phyloP scores from a whole-genome alignment of 64 coral and sea anemone genomes.

The Porites australiensis region DNA sequence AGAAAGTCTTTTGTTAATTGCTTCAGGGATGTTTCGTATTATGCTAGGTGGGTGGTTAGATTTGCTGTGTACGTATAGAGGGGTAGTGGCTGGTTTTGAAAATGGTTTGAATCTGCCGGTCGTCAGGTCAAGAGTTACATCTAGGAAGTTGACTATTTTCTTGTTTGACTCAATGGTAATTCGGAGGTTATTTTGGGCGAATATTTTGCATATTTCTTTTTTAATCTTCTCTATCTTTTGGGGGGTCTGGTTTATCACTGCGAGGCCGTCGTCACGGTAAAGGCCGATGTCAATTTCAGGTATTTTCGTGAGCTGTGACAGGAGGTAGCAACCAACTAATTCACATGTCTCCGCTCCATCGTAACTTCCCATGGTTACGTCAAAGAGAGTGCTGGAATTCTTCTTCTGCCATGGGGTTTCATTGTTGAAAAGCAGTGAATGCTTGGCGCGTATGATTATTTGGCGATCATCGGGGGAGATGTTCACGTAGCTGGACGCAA shows the following conservation, averaged over 20 bases:
- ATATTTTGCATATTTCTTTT: slow-evolving; percentile 25
- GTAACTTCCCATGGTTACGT: background rate
- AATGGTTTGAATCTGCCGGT: slow-evolving; percentile 29
- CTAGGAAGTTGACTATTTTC: slow-evolving; percentile 6
- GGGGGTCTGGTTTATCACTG: slow-evolving; percentile 16
- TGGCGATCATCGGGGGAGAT: background rate
- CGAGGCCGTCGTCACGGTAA: slow-evolving; percentile 12
- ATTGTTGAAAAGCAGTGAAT: slow-evolving; percentile 24
- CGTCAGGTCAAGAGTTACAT: slow-evolving; percentile 6
- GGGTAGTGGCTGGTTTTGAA: background rate
- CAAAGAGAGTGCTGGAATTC: background rate
- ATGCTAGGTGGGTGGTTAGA: slow-evolving; percentile 22
- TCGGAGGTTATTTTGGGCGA: background rate
- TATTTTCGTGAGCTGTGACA: background rate
- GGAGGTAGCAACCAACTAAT: background rate
- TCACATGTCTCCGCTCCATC: slow-evolving; percentile 27
- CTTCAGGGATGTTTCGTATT: slow-evolving; percentile 6
- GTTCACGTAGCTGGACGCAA: background rate
- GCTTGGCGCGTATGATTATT: background rate
- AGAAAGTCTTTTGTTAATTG: background rate
- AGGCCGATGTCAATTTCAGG: slow-evolving; percentile 7
- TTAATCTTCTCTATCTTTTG: slow-evolving; percentile 3
- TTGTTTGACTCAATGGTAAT: background rate
- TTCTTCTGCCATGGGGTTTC: slow-evolving; percentile 22
- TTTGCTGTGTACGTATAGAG: slow-evolving; percentile 6